Base-by-base conservation (phyloP, 2,888 invertebrate species). In the Tetrapedia diversipes region DNA sequence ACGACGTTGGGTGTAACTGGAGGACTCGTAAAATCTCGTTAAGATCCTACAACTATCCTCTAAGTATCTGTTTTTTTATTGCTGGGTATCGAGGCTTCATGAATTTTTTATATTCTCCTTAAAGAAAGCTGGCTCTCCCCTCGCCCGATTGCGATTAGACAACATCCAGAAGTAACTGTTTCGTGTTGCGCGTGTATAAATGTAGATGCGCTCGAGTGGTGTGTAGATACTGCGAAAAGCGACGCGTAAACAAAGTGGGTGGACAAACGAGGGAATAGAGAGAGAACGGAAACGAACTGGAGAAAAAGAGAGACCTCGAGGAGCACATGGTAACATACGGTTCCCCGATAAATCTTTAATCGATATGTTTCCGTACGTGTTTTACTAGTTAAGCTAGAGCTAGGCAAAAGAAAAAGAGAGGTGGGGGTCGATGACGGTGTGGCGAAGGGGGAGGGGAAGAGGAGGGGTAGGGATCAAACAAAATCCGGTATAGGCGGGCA, bases 401-500 rank as follows among this genome's bases (percentile, higher is more conserved):
- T 56, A 63, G 45, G 43, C 22, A 8, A 22, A 32, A 45, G n/a
- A 47, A 39, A 7, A 19, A 37, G 16, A 1, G 16, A 27, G 8
- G 51, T 11, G 45, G 32, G 32, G n/a, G 10, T 7, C 19, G 22
- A 10, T 41, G n/a, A n/a, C n/a, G n/a, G n/a, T n/a, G 43, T 7
- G 37, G 4, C 32, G 47, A 14, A 19, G 41, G 60, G 8, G 14
- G 32, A 6, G 27, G 37, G 47, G 43, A n/a, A 19, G 11, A 8
- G 24, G 24, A 2, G 19, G 10, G 63, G 61, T n/a, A 43, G 56
- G 47, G 66, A 86, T 85, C 76, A 80, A 84, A 86, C 74, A 81
- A 85, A 86, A 86, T 86, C 83, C 79, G 78, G 83, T 79, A 74
- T 80, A 79, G 71, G 69, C 81, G 85, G 82, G 60, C 87, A 84